phyloP scores from a whole-genome alignment of 2,113 vertebrate species.

The Chauna torquata region DNA sequence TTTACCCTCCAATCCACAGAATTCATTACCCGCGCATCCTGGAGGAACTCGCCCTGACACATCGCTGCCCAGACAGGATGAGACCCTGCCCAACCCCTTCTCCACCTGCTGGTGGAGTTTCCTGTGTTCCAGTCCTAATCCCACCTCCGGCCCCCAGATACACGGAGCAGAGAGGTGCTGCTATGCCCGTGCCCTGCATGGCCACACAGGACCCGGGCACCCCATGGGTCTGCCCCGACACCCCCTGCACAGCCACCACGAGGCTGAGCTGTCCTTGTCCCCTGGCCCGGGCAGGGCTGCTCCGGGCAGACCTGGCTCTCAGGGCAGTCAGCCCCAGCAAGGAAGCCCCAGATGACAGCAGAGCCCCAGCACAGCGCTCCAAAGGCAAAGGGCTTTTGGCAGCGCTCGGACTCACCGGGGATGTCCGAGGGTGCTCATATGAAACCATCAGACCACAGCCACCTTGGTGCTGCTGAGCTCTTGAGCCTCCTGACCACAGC shows the following conservation, averaged over 20 bases:
- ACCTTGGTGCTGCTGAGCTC: background rate
- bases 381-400: background rate
- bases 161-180: no score
- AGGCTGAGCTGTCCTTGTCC: no score
- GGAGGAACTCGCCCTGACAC: fast-evolving
- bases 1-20: background rate
- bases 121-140: fast-evolving
- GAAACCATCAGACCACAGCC: background rate
- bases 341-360: background rate
- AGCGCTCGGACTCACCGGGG: background rate
- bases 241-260: no score
- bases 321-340: no score
- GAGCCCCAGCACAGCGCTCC: background rate
- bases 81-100: background rate
- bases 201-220: no score
- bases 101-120: no score
- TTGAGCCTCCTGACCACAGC: background rate
- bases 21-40: background rate
- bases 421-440: no score
- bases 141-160: fast-evolving
- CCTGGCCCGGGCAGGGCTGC: no score
- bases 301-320: no score
- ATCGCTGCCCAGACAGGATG: fast-evolving
- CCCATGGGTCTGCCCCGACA: no score
- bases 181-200: no score